Evolutionary conservation across 2,888 invertebrate species (phyloP).

Genomic region (Drosophila aldrichi): DNA sequence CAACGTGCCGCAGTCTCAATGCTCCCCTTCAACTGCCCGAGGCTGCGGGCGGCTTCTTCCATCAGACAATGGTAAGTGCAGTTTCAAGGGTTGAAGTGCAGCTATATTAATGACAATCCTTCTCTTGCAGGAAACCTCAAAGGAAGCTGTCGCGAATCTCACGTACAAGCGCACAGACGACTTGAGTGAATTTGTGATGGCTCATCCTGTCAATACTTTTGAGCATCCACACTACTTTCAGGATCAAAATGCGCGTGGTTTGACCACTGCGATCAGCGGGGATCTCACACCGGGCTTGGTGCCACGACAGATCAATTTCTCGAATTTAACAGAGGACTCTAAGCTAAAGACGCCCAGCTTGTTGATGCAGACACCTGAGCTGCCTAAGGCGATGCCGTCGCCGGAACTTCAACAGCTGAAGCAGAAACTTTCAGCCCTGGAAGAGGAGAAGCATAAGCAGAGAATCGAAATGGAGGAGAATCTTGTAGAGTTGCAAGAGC

Average conservation of each 20-base stretch:
- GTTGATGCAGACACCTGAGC: constrained; percentile 68
- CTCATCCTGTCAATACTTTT: constrained; percentile 81
- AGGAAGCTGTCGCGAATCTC: constrained; percentile 81
- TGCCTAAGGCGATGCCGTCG: constrained; percentile 69
- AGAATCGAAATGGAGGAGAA: constrained; percentile 48
- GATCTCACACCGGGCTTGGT: constrained; percentile 74
- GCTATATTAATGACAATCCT: not conserved
- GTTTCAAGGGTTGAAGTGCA: not conserved
- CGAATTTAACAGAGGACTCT: constrained; percentile 85
- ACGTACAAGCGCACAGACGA: constrained; percentile 82
- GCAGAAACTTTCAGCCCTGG: constrained; percentile 82
- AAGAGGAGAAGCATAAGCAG: constrained; percentile 54
- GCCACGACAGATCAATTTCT: constrained; percentile 85
- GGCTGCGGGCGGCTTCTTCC: constrained; percentile 69
- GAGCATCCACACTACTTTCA: constrained; percentile 85
- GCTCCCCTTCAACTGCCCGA: constrained; percentile 77
- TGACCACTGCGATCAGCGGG: constrained; percentile 67
- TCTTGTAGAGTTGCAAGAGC: constrained; percentile 68
- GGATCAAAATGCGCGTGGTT: constrained; percentile 64
- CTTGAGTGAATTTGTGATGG: constrained; percentile 73
- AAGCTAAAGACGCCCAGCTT: constrained; percentile 74
- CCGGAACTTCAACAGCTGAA: constrained; percentile 76
- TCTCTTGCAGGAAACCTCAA: constrained; percentile 79
- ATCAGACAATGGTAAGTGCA: constrained; percentile 80
- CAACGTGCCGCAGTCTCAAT: constrained; percentile 73